Conservation (phyloP, 2,113 vertebrate genomes). For the Hippolais icterina region DNA sequence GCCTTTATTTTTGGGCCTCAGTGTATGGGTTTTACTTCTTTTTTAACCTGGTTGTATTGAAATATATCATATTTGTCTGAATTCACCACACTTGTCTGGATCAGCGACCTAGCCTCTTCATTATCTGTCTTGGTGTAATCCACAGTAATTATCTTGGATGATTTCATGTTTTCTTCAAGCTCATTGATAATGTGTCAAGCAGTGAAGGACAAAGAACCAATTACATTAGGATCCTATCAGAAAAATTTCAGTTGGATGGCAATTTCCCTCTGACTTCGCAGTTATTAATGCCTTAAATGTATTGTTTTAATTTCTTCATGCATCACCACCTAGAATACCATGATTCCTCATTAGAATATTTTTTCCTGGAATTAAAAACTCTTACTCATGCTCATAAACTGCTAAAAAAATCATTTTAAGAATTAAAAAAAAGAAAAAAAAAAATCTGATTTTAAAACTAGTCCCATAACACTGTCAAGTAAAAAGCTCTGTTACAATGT, state of each 20-base stretch:
- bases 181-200: constrained; percentile 45
- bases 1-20: background rate
- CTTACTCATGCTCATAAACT: background rate
- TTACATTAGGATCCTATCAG: constrained; percentile 6
- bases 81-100: background rate
- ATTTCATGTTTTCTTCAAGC: constrained; percentile 48
- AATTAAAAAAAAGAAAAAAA: background rate
- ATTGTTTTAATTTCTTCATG: background rate
- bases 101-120: background rate
- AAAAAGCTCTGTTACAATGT: background rate
- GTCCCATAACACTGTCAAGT: background rate
- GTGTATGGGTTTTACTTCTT: accelerated
- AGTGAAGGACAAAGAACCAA: constrained; percentile 43
- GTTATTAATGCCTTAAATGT: constrained; percentile 10
- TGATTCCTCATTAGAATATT: background rate
- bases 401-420: background rate
- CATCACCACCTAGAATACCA: background rate
- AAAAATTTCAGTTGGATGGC: constrained; percentile 21
- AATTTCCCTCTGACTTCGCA: background rate
- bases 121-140: background rate
- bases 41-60: background rate
- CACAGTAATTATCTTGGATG: constrained; percentile 5
- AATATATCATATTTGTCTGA: background rate
- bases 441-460: background rate
- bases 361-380: background rate